phyloP scores from a whole-genome alignment of 2,113 vertebrate species.

The Rhegmatorhina hoffmannsi region DNA sequence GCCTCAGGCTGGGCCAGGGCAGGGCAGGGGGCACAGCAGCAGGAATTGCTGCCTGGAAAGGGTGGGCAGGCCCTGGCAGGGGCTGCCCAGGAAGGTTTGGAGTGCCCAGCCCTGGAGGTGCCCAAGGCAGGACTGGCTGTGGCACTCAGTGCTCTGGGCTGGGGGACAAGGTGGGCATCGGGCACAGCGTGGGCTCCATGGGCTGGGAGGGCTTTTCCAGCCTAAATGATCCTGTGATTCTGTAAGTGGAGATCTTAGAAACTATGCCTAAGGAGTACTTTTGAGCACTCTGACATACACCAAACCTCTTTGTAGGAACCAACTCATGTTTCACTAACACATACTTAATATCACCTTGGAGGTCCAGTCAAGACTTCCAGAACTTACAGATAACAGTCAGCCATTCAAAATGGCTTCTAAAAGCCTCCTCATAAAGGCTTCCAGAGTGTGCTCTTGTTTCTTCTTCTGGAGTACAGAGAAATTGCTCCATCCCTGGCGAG shows the following conservation, averaged over 20 bases:
- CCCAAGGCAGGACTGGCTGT: too few species aligned
- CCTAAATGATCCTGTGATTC: not conserved
- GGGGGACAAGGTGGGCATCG: accelerated
- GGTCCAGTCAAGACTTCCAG: not conserved
- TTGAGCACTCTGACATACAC: not conserved
- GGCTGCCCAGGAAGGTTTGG: not conserved
- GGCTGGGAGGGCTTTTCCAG: not conserved
- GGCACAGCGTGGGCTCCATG: not conserved
- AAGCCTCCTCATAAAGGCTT: not conserved
- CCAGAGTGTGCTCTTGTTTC: not conserved
- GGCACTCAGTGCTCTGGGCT: too few species aligned
- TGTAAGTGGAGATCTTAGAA: not conserved
- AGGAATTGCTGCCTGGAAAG: not conserved
- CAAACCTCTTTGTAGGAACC: not conserved
- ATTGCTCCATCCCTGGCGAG: not conserved
- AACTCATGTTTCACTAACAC: not conserved
- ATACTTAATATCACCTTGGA: not conserved
- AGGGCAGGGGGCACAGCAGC: accelerated
- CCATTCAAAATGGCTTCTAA: not conserved
- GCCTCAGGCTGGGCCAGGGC: not conserved
- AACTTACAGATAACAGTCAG: not conserved
- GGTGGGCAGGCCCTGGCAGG: not conserved
- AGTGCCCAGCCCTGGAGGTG: too few species aligned
- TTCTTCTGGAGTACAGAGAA: not conserved
- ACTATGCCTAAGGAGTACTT: not conserved